phyloP scores from a whole-genome alignment of 2,797 vertebrate genomes.

The Hemibagrus guttatus region DNA sequence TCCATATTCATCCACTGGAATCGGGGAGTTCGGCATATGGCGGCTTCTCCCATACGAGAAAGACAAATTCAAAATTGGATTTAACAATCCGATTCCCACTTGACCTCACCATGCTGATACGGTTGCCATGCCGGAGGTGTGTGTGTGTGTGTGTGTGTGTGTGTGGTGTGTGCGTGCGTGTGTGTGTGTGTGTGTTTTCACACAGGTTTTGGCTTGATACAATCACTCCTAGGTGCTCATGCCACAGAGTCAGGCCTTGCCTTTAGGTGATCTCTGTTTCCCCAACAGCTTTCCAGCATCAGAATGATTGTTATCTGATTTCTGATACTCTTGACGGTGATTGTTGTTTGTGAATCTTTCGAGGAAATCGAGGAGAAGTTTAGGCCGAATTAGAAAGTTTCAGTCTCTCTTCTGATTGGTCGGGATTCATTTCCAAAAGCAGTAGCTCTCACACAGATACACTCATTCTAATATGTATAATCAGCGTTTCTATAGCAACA shows the following conservation, averaged over 20 bases:
- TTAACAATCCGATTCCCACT: slow-evolving; percentile 78
- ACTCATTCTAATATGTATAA: neutral
- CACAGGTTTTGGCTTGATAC: slow-evolving; percentile 41
- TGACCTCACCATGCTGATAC: slow-evolving; percentile 75
- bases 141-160: slow-evolving; percentile 58
- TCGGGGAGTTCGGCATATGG: slow-evolving; percentile 79
- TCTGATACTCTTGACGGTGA: neutral
- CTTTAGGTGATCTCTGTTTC: slow-evolving; percentile 10
- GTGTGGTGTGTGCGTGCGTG: slow-evolving; percentile 44
- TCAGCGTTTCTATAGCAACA: neutral
- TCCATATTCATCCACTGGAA: slow-evolving; percentile 80
- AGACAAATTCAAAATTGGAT: slow-evolving; percentile 80
- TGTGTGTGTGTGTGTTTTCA: slow-evolving; percentile 53
- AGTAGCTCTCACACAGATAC: neutral
- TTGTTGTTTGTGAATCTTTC: neutral
- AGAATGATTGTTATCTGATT: neutral
- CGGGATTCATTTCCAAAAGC: neutral
- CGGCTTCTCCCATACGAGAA: slow-evolving; percentile 67
- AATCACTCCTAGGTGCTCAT: slow-evolving; percentile 16
- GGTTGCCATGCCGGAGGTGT: slow-evolving; percentile 71
- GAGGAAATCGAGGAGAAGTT: slow-evolving; percentile 4
- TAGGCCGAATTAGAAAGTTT: neutral
- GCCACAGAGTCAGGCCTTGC: slow-evolving; percentile 1
- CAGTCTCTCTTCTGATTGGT: neutral
- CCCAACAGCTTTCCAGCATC: neutral